Evolutionary conservation across 2,113 vertebrate species (phyloP).

Genomic region (Nansenia antarctica): DNA sequence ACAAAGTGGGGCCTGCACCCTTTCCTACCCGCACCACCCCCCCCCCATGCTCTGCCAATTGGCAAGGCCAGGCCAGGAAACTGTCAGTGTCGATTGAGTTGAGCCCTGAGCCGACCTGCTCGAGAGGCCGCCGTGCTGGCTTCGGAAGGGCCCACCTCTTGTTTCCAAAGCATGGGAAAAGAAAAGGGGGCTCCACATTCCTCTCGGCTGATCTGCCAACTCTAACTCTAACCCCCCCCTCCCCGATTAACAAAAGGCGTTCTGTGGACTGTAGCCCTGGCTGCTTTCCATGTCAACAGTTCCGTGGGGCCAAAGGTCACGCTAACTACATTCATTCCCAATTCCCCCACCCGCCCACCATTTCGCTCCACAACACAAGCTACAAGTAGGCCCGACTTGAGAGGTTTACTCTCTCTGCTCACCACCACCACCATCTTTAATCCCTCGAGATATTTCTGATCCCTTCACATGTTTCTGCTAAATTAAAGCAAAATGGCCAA

Average conservation of each 20-base stretch:
- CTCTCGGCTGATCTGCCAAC: constrained; percentile 83
- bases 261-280: constrained; percentile 84
- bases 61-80: constrained; percentile 82
- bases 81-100: constrained; percentile 85
- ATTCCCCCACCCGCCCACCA: constrained; percentile 40
- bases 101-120: constrained; percentile 75
- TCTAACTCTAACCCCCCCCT: constrained; percentile 65
- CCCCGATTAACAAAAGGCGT: constrained; percentile 81
- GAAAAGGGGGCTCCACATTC: constrained; percentile 63
- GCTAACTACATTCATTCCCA: constrained; percentile 90
- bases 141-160: constrained; percentile 67
- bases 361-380: constrained; percentile 79
- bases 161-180: constrained; percentile 85
- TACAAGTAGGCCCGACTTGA: constrained; percentile 62
- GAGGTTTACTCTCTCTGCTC: neutral
- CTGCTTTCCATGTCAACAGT: constrained; percentile 88
- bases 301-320: constrained; percentile 85
- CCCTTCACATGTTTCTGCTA: constrained; percentile 88
- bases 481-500: constrained; percentile 86
- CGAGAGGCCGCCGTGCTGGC: constrained; percentile 56
- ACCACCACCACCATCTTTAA: constrained; percentile 69
- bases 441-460: constrained; percentile 88
- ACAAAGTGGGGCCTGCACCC: neutral
- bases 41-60: constrained; percentile 76
- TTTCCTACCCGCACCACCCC: neutral